Evolutionary conservation across 2,888 invertebrate species (phyloP).

Genomic region (Xestobium rufovillosum): DNA sequence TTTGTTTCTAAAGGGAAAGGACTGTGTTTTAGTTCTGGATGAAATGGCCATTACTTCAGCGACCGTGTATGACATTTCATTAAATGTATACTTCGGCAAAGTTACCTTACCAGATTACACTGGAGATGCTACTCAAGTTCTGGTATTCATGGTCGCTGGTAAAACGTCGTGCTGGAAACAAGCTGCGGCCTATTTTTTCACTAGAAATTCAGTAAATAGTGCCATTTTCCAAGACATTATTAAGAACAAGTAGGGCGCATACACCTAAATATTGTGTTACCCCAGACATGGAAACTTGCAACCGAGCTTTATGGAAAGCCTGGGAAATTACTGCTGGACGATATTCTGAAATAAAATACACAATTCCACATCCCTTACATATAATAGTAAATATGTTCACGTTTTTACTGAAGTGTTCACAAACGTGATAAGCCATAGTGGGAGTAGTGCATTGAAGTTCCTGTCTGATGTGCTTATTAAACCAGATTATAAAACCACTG

Average conservation of each 20-base stretch:
- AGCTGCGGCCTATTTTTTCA: no score
- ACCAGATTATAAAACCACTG: constrained; percentile 13
- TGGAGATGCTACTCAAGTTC: constrained; percentile 5
- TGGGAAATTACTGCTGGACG: constrained; percentile 19
- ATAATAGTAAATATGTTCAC: constrained; percentile 17
- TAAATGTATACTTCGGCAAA: no score
- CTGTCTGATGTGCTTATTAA: no score
- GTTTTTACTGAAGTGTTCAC: constrained; percentile 22
- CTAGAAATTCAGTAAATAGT: no score
- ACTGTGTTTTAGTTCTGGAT: constrained; percentile 12
- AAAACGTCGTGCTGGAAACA: not conserved
- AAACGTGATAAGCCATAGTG: constrained; percentile 20
- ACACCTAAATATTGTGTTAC: no score
- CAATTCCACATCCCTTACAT: constrained; percentile 21
- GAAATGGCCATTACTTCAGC: constrained; percentile 11
- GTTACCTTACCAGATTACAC: constrained; percentile 3
- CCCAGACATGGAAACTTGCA: constrained; percentile 27
- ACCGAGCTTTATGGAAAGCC: constrained; percentile 25
- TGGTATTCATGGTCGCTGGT: constrained; percentile 3
- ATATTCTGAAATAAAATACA: constrained; percentile 10
- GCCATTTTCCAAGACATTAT: no score
- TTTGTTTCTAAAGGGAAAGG: no score
- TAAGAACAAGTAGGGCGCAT: no score
- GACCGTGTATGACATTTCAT: not conserved
- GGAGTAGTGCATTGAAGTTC: constrained; percentile 19